Evolutionary conservation across 2,888 invertebrate genomes (phyloP).

Genomic region (Lepidocyrtinus sp.): DNA sequence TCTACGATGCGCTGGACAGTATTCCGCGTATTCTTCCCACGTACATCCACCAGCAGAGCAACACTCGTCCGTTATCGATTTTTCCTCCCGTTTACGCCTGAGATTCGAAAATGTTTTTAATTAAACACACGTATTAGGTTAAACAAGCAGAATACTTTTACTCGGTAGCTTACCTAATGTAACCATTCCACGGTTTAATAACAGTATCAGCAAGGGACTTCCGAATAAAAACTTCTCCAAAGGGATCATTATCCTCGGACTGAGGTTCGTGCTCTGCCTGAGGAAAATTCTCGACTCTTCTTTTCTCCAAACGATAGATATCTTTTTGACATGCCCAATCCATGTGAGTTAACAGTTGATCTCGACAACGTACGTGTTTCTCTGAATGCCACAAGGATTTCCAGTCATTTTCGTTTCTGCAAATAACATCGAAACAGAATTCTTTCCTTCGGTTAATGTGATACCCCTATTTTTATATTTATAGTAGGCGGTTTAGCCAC

Average conservation of each 20-base stretch:
- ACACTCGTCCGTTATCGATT: slow-evolving; percentile 77
- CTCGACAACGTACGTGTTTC: slow-evolving; percentile 76
- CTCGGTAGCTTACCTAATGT: slow-evolving; percentile 63
- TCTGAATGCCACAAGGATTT: slow-evolving; percentile 77
- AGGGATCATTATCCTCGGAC: slow-evolving; percentile 28
- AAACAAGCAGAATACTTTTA: too few relatives aligned
- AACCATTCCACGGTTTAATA: slow-evolving; percentile 70
- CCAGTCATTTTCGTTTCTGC: slow-evolving; percentile 77
- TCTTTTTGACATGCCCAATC: slow-evolving; percentile 79
- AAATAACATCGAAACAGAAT: slow-evolving; percentile 14
- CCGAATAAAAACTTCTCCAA: slow-evolving; percentile 63
- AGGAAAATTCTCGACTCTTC: slow-evolving; percentile 34
- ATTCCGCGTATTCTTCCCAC: slow-evolving; percentile 80
- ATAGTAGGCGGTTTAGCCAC: background rate
- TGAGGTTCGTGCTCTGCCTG: slow-evolving; percentile 28
- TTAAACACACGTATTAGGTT: slow-evolving; percentile 14
- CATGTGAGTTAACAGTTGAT: slow-evolving; percentile 76
- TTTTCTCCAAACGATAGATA: slow-evolving; percentile 74
- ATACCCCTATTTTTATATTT: too few relatives aligned
- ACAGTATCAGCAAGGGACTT: slow-evolving; percentile 65
- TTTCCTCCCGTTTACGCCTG: slow-evolving; percentile 68
- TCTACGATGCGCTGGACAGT: slow-evolving; percentile 76
- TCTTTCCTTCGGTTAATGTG: background rate
- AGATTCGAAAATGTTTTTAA: slow-evolving; percentile 19
- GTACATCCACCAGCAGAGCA: slow-evolving; percentile 76